Conservation (phyloP, 2,113 vertebrate genomes). For the Mus spicilegus region DNA sequence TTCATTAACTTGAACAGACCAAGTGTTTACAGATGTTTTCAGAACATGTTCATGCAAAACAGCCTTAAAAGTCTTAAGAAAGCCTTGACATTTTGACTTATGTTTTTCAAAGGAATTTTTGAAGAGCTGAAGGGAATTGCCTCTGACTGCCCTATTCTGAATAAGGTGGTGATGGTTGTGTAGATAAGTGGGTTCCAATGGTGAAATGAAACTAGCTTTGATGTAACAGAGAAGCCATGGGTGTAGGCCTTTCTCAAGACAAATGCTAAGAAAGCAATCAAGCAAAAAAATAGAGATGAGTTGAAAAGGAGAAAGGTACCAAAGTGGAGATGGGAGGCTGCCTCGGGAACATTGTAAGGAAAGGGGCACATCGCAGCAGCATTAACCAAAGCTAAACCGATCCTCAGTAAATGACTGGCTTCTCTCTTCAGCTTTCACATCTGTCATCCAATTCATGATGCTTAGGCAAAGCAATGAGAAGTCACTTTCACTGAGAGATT, state of each 20-base stretch:
- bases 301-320: neutral
- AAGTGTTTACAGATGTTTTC: neutral
- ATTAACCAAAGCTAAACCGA: neutral
- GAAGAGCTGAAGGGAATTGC: conserved; percentile 31
- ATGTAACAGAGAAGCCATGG: conserved; percentile 81
- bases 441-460: neutral
- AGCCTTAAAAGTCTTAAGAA: neutral
- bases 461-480: neutral
- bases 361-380: neutral
- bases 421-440: neutral
- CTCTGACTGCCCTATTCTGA: conserved; percentile 66
- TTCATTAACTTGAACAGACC: neutral
- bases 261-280: conserved; percentile 67
- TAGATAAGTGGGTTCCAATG: conserved; percentile 74
- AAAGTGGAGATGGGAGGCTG: neutral
- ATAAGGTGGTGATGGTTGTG: conserved; percentile 82
- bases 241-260: conserved; percentile 73
- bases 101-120: conserved; percentile 19
- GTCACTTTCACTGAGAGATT: neutral
- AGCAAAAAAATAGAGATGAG: conserved; percentile 66
- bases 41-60: neutral
- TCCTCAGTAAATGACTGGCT: neutral
- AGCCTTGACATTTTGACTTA: neutral
- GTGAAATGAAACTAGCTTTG: conserved; percentile 81
- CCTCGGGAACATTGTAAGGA: neutral